Evolutionary conservation across 1,140 invertebrate genomes (phyloP), one percentile per base, ranked within the genome.

Genomic region (Aphelenchoides besseyi): DNA sequence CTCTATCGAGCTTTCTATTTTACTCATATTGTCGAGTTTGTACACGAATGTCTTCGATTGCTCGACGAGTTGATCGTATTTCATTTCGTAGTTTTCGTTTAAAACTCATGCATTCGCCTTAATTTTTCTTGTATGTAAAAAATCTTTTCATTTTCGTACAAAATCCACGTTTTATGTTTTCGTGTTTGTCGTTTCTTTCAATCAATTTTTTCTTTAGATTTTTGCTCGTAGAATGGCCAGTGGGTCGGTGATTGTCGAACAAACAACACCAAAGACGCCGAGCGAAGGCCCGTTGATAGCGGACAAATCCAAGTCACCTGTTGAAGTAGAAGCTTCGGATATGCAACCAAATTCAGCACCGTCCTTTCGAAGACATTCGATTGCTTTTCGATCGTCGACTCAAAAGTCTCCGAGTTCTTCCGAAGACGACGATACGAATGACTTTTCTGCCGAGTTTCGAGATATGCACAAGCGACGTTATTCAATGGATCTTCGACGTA

Each of bases 381-480:
- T 48, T 23, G 41, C 41, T 48, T 48, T 48, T 23, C 41, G 41
- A 12, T 48, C 41, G 12, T 48, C 41, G 12, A 48, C 12, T 16
- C 41, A 48, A 12, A 48, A 48, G 41, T 48, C 41, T 23, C n/a
- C n/a, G n/a, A 16, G 12, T 48, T 48, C 41, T 12, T 48, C 41
- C 41, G 41, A 48, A 28, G 55, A 59, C 5, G 55, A 59, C 18
- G 55, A 59, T 33, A 23, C 5, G 18, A 23, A 59, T 23, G 55
- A 59, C 12, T 59, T 59, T 23, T 59, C 55, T 33, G 55, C 55
- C 55, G 55, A 59, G 23, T 33, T 59, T 8, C 26, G 23, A 5
- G 55, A 59, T 28, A 59, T 59, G 5, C 55, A 23, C 5, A 59
- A 59, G 26, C 55, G 55, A 8, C 55, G 55, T 8, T 59, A 29